Evolutionary conservation across 2,113 vertebrate genomes (phyloP), one percentile per base, ranked within the genome.

Genomic region (Pampusana beccarii): DNA sequence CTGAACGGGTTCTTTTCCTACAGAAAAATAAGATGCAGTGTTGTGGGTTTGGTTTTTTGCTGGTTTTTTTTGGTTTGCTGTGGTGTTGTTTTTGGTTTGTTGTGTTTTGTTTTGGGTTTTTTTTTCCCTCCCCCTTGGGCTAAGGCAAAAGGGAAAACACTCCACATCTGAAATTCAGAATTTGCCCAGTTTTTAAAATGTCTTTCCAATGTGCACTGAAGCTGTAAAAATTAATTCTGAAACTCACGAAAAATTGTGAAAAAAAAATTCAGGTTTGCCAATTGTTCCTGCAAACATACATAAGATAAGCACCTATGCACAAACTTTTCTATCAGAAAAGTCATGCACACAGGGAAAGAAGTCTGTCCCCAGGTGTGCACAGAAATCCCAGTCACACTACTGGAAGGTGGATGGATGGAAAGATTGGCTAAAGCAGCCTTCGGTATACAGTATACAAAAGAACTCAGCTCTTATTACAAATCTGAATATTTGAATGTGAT

Each of bases 191-290:
- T 67, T 64, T 89, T 34, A 1, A 44, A 48, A 29, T 1, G 5
- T 74, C 48, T 92, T 78, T 80, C n/a, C 34, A 86, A 51, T 1
- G 0, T 20, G 24, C 51, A 88, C 42, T 56, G 60, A 83, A 90
- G 67, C 56, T 86, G 88, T 80, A 91, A 88, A 92, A 88, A 88
- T 25, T 51, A 90, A 64, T 50, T 88, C 67, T 83, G 64, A 92
- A 83, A 92, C 16, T 38, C 11, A 3, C 0, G 34, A 10, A 48
- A 38, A 86, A 70, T 51, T 6, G 18, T 15, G 14, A 13, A 33
- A 21, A 64, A 38, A 48, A 23, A 57, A 19, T n/a, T 82, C 46
- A 90, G 34, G n/a, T 67, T 71, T 67, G 24, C n/a, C 0, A 1
- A 31, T 18, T 71, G 19, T 75, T 84, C 28, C 61, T 0, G 1